Base-by-base conservation (phyloP, 1,140 invertebrate species). In the Spodoptera litura region DNA sequence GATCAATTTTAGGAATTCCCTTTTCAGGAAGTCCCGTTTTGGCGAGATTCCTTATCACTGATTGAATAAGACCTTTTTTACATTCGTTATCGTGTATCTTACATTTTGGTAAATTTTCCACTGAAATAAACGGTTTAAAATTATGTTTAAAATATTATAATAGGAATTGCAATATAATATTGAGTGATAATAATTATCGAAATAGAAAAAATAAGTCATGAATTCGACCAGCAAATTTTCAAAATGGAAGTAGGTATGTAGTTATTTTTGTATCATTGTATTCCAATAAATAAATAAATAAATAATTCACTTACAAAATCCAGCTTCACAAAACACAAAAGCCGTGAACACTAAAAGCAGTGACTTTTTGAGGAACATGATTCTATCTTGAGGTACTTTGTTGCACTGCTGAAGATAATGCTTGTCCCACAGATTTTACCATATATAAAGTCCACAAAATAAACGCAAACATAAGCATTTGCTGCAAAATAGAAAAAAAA, bases 1-100 rank as follows among this genome's bases (percentile, higher is more conserved):
- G 83, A 53, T 87, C 82, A 0, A 85, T 44, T 4, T 61, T 70
- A n/a, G 81, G 83, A 49, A 83, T 83, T 6, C 78, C 79, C 3
- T 82, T 38, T 31, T 86, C 85, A 4, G 74, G 64, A 2, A 85
- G 59, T 3, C 85, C 85, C 1, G 38, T 78, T 38, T 80, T 80
- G 11, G 71, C 61, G n/a, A 78, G 66, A 5, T 68, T 44, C 10
- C 13, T 20, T 25, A 87, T n/a, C 3, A 77, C 38, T 2, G 44
- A n/a, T 15, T 87, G 77, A 15, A 83, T 56, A 1, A 80, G 38
- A 31, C 80, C 68, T 61, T 55, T 85, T 15, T 76, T 59, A 52
- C 85, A 87, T 2, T 44, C 66, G 3, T 20, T n/a, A 58, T 87
- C 85, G 1, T 73, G 53, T 1, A 77, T 44, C 13, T 78, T 56